A percentile compares a stretch with the other conserved stretches of the same genome.
phyloP scores from a whole-genome alignment of 2,888 invertebrate genomes.

The Brenthis hecate region DNA sequence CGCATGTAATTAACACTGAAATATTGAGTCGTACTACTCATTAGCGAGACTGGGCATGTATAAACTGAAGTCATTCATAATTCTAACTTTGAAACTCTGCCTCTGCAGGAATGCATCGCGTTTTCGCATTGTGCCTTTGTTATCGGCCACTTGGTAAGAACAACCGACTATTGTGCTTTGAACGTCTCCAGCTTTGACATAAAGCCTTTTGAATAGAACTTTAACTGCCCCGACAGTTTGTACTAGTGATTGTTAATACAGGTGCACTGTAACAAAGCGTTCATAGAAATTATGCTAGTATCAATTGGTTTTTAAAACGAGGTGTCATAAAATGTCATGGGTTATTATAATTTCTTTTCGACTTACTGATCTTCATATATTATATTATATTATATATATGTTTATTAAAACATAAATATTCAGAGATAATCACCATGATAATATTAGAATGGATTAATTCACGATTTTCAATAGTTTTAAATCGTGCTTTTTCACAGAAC shows the following conservation, averaged over 20 bases:
- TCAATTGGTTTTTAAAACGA: neutral
- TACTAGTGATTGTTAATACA: slow-evolving; percentile 19
- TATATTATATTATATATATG: too few species aligned
- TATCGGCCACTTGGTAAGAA: slow-evolving; percentile 25
- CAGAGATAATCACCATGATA: too few species aligned
- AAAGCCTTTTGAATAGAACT: slow-evolving; percentile 28
- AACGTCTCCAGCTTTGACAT: slow-evolving; percentile 28
- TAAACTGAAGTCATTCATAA: slow-evolving; percentile 24
- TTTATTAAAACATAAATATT: too few species aligned
- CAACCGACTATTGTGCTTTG: slow-evolving; percentile 28
- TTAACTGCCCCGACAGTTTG: slow-evolving; percentile 25
- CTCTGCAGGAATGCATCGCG: slow-evolving; percentile 24
- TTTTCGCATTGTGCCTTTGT: slow-evolving; percentile 27
- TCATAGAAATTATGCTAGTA: slow-evolving; percentile 4
- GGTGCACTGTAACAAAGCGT: slow-evolving; percentile 19
- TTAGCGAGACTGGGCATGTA: slow-evolving; percentile 22
- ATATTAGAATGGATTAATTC: neutral
- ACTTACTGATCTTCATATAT: too few species aligned
- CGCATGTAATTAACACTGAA: slow-evolving; percentile 31
- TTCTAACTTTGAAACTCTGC: slow-evolving; percentile 27
- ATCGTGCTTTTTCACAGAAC: neutral
- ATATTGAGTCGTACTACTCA: slow-evolving; percentile 26
- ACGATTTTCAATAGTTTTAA: neutral
- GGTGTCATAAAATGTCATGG: too few species aligned
- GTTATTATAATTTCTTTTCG: too few species aligned